Evolutionary conservation across 2,113 vertebrate genomes (phyloP).

Genomic region (Herpetotheres cachinnans): DNA sequence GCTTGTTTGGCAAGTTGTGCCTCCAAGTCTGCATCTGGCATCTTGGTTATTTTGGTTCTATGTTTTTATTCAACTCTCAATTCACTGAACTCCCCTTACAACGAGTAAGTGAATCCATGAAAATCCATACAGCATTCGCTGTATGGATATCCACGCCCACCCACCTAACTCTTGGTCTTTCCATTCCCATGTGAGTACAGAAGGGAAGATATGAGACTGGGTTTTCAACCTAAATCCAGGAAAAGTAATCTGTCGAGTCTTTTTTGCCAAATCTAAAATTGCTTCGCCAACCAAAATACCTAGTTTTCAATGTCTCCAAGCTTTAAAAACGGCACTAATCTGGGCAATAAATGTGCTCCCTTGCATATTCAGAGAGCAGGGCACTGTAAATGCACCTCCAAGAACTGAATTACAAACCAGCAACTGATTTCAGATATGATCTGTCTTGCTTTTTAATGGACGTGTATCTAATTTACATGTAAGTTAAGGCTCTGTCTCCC

Average conservation of each 20-base stretch:
- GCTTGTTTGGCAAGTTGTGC: not conserved
- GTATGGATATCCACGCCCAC: fast-evolving
- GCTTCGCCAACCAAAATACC: not conserved
- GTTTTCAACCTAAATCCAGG: not conserved
- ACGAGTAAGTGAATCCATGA: no score
- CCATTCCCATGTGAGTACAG: not conserved
- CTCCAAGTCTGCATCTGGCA: not conserved
- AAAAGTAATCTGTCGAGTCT: no score
- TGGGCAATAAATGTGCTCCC: not conserved
- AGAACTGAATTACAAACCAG: not conserved
- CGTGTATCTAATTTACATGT: fast-evolving
- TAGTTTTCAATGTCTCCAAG: not conserved
- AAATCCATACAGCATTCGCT: no score
- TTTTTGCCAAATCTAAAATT: not conserved
- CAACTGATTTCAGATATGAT: not conserved
- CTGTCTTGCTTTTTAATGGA: not conserved
- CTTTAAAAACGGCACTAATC: fast-evolving
- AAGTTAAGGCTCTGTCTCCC: not conserved
- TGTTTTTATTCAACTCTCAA: not conserved
- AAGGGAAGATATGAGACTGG: not conserved
- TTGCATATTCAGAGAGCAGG: not conserved
- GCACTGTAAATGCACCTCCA: not conserved
- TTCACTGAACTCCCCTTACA: no score
- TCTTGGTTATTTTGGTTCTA: fast-evolving
- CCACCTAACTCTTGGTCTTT: not conserved